phyloP scores from a whole-genome alignment of 2,113 vertebrate species.

The Microtus montanus region DNA sequence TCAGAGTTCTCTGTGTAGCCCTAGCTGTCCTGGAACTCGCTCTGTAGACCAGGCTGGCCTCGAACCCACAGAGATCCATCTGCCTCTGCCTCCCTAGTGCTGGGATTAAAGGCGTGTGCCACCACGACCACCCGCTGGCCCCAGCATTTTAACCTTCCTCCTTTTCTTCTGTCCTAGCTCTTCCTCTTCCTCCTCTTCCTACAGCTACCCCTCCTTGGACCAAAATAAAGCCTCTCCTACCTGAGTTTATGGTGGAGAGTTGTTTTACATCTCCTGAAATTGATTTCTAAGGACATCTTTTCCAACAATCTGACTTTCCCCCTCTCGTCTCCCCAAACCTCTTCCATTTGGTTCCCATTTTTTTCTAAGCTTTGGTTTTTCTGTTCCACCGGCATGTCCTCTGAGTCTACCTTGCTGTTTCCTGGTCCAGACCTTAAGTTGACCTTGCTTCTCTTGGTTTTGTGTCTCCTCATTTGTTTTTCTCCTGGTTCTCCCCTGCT shows the following conservation, averaged over 20 bases:
- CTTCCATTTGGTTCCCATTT: background rate
- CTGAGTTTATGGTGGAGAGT: background rate
- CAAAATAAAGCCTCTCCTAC: background rate
- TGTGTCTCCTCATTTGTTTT: background rate
- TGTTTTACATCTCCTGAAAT: background rate
- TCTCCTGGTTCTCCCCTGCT: background rate
- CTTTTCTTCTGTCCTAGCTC: background rate
- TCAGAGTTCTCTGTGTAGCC: background rate
- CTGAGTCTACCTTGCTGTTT: background rate
- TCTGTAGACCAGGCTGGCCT: background rate
- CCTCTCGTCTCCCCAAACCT: background rate
- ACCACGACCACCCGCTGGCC: background rate
- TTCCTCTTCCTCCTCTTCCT: background rate
- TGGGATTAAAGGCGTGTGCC: background rate
- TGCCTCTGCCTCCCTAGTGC: background rate
- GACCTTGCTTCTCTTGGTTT: background rate
- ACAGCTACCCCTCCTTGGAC: background rate
- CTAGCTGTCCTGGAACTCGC: background rate
- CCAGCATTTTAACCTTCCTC: background rate
- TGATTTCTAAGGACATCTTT: background rate
- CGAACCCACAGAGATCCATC: background rate
- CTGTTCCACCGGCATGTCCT: rapidly evolving
- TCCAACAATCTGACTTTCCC: background rate
- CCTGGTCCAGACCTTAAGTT: background rate
- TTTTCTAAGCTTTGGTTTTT: background rate